Evolutionary conservation across 2,888 invertebrate genomes (phyloP).

Genomic region (Drosophila subquinaria): DNA sequence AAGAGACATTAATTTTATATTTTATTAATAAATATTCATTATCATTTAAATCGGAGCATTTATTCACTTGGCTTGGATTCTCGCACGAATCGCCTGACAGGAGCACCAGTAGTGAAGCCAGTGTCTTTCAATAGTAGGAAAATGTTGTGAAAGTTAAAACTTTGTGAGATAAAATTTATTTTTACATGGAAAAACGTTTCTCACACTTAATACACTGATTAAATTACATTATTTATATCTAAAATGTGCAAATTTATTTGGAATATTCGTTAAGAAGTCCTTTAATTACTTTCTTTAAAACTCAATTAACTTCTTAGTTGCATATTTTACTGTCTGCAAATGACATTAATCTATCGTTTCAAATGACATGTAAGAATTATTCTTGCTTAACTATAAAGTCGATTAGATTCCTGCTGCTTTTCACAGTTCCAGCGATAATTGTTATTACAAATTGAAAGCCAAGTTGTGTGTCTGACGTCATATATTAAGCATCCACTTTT

Average conservation of each 20-base stretch:
- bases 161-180: no score
- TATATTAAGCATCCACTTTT: slow-evolving; percentile 29
- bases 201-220: no score
- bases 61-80: no score
- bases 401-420: background rate
- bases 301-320: background rate
- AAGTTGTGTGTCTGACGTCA: slow-evolving; percentile 33
- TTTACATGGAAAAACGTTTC: no score
- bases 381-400: slow-evolving; percentile 16
- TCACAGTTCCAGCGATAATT: slow-evolving; percentile 31
- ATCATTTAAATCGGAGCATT: no score
- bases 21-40: no score
- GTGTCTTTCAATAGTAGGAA: no score
- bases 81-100: no score
- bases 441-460: slow-evolving; percentile 13
- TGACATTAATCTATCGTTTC: background rate
- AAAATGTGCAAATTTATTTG: background rate
- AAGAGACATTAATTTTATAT: no score
- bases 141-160: no score
- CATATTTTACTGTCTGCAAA: background rate
- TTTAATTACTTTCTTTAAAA: background rate
- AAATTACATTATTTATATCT: background rate
- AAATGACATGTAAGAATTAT: slow-evolving; percentile 13
- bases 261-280: background rate
- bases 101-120: no score